phyloP scores from a whole-genome alignment of 37 sponge, comb jelly and placozoan genomes.

The Chondrosia reniformis region DNA sequence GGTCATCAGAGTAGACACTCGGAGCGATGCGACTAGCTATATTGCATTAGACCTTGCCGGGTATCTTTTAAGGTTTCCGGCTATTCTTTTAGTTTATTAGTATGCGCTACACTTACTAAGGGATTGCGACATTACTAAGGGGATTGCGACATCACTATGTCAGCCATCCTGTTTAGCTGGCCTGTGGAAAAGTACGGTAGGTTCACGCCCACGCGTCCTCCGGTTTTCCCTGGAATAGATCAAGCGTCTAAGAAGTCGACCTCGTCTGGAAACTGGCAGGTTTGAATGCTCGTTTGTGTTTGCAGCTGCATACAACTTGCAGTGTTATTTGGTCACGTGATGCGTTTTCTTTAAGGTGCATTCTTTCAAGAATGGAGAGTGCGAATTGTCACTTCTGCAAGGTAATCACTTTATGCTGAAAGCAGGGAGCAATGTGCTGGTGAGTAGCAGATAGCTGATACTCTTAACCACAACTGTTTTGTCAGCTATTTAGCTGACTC shows the following conservation, averaged over 20 bases:
- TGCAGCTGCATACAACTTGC: neutral
- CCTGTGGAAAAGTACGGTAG: conserved; percentile 64
- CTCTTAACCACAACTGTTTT: neutral
- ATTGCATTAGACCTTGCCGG: neutral
- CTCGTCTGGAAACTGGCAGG: conserved; percentile 49
- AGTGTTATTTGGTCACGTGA: neutral
- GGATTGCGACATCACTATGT: too few species aligned
- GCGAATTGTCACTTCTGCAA: neutral
- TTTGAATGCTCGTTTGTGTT: conserved; percentile 8
- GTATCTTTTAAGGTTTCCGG: neutral
- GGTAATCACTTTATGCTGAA: conserved; percentile 12
- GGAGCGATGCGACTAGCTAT: neutral
- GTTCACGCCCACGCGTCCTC: conserved; percentile 1
- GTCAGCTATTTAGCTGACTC: too few species aligned
- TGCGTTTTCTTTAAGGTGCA: neutral
- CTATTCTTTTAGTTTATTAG: too few species aligned
- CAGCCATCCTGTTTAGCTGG: conserved; percentile 31
- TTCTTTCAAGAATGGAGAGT: conserved; percentile 10
- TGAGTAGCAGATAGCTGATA: neutral
- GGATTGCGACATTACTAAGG: too few species aligned
- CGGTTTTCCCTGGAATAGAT: neutral
- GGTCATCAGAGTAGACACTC: neutral
- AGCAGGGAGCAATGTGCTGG: conserved; percentile 2
- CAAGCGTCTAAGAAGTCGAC: neutral
- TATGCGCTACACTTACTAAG: too few species aligned